These are phyloP conservation scores for Odontophorus gujanensis DNA, from an alignment of 2,113 vertebrate genomes.

Conservation along the genomic window DNA sequence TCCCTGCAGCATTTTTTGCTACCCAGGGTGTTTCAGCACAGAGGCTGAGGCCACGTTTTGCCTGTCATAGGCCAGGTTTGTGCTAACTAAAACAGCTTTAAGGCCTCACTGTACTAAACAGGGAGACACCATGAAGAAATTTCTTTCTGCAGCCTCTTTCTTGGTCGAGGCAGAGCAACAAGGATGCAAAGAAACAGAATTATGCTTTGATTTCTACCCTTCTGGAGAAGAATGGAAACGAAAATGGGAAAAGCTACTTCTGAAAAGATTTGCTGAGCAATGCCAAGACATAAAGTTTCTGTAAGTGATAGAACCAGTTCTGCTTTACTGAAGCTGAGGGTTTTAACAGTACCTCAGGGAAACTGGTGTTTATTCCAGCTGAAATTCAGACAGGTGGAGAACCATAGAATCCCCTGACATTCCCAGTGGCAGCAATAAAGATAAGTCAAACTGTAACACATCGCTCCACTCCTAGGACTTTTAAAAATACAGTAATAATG, in stretches of 20 bases:
- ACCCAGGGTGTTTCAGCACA: neutral
- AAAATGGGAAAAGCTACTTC: neutral
- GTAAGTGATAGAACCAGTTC: neutral
- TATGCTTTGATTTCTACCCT: neutral
- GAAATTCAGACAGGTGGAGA: neutral
- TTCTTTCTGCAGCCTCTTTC: neutral
- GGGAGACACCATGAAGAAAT: neutral
- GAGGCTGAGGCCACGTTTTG: neutral
- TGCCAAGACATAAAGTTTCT: neutral
- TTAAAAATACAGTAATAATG: neutral
- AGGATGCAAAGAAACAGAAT: neutral
- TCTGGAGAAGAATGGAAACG: neutral
- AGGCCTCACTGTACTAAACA: neutral
- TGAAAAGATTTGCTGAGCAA: neutral
- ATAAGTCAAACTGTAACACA: neutral
- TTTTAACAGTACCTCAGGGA: neutral
- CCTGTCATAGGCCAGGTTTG: neutral
- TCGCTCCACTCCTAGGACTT: neutral
- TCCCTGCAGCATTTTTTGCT: neutral
- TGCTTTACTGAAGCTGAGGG: neutral
- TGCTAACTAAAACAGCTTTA: neutral
- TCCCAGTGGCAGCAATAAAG: neutral
- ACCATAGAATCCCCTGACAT: neutral
- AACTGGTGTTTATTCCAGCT: neutral
- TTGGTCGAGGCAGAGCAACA: neutral